Conservation (phyloP, 2,113 vertebrate species). For the Misgurnus anguillicaudatus region DNA sequence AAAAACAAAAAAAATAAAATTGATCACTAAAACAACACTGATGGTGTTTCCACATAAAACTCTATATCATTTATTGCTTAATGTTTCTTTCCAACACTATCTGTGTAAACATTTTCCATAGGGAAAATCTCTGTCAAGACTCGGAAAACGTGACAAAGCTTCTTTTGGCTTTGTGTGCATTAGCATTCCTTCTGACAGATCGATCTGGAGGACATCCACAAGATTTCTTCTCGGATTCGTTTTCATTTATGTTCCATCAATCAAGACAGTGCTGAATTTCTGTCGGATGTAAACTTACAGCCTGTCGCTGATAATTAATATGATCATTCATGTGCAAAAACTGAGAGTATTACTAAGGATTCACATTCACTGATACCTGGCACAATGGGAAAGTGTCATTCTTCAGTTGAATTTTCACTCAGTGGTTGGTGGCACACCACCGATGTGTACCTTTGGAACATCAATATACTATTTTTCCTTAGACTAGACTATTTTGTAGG, state of each 20-base stretch:
- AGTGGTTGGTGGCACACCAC: neutral
- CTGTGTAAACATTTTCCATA: conserved; percentile 70
- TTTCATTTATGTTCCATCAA: neutral
- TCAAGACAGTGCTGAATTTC: neutral
- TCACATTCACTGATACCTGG: neutral
- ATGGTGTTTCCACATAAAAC: conserved; percentile 62
- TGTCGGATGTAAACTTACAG: neutral
- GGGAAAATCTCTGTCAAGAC: conserved; percentile 66
- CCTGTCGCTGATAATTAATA: neutral
- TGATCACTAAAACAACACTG: conserved; percentile 47
- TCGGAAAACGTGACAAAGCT: conserved; percentile 73
- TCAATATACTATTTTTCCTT: neutral
- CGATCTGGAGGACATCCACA: neutral
- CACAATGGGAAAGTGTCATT: neutral
- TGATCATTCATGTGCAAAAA: neutral
- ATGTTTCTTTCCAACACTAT: conserved; percentile 70
- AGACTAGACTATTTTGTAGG: neutral
- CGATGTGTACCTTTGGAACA: neutral
- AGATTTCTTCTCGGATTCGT: neutral
- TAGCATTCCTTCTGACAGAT: conserved; percentile 44
- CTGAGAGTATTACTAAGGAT: neutral
- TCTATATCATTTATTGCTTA: conserved; percentile 50
- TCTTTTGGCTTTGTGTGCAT: conserved; percentile 60
- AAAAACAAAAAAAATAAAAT: neutral
- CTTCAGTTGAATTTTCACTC: neutral